These are phyloP conservation scores for Thereva unica DNA, from an alignment of 2,888 invertebrate species.

Conservation along the genomic window DNA sequence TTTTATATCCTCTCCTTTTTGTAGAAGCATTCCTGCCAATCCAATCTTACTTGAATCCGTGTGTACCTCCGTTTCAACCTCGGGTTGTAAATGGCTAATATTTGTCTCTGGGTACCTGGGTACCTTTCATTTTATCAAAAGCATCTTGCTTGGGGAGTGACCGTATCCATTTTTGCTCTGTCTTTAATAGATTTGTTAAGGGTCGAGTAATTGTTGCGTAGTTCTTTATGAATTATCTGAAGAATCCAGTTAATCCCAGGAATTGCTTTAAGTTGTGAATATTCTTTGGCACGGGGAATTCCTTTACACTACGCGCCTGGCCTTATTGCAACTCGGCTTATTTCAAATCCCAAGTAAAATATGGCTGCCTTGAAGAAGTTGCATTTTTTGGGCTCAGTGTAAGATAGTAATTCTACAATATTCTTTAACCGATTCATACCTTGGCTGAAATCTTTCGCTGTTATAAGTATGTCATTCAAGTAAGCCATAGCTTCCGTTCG, in stretches of 20 bases:
- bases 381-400: constrained; percentile 37
- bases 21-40: constrained; percentile 44
- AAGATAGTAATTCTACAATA: constrained; percentile 25
- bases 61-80: constrained; percentile 43
- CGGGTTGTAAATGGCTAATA: constrained; percentile 42
- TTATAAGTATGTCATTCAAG: constrained; percentile 37
- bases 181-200: constrained; percentile 36
- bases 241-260: constrained; percentile 46
- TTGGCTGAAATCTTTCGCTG: constrained; percentile 8
- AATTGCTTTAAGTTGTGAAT: constrained; percentile 46
- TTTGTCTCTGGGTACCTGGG: constrained; percentile 39
- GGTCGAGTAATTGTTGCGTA: constrained; percentile 42
- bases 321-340: constrained; percentile 43
- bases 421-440: constrained; percentile 32
- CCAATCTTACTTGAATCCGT: constrained; percentile 45
- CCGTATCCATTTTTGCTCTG: constrained; percentile 1
- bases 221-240: constrained; percentile 46
- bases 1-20: constrained; percentile 38
- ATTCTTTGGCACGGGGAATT: constrained; percentile 42
- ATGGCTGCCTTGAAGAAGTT: constrained; percentile 36
- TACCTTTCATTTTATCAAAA: constrained; percentile 16
- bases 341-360: constrained; percentile 37
- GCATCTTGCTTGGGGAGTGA: constrained; percentile 44
- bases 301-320: constrained; percentile 44
- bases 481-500: constrained; percentile 29